These are phyloP conservation scores for Andrena camellia DNA, from an alignment of 2,888 invertebrate genomes.

Conservation along the genomic window DNA sequence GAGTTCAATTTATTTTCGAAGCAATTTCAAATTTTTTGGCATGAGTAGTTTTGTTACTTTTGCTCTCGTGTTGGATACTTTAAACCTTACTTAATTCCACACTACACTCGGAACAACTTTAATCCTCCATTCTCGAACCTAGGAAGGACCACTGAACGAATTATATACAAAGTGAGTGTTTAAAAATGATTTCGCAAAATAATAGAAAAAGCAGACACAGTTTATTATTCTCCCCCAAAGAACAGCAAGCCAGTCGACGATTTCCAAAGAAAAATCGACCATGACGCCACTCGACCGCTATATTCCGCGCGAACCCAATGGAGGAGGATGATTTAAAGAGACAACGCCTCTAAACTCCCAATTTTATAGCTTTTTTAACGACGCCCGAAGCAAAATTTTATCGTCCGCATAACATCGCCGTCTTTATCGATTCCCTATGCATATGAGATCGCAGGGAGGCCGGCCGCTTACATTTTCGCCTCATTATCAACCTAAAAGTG, in stretches of 20 bases:
- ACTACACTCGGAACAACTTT: too few species aligned
- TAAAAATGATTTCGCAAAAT: neutral
- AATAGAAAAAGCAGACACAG: neutral
- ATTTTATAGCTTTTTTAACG: slow-evolving; percentile 42
- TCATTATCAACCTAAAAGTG: slow-evolving; percentile 45
- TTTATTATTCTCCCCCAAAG: neutral
- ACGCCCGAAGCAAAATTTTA: slow-evolving; percentile 8
- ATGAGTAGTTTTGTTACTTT: too few species aligned
- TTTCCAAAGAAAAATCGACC: slow-evolving; percentile 15
- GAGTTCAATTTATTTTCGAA: too few species aligned
- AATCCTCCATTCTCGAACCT: too few species aligned
- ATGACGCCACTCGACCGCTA: neutral
- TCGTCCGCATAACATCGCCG: slow-evolving; percentile 9
- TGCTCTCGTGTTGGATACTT: too few species aligned
- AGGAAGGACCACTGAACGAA: too few species aligned
- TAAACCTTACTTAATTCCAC: too few species aligned
- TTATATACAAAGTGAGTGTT: neutral
- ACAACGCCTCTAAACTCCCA: neutral
- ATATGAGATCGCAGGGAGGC: slow-evolving; percentile 13
- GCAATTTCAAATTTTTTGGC: too few species aligned
- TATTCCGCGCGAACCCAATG: neutral
- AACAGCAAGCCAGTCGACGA: neutral
- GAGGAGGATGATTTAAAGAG: slow-evolving; percentile 1
- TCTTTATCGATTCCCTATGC: slow-evolving; percentile 45
- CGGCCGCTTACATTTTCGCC: slow-evolving; percentile 28